These are phyloP conservation scores for Tortrix viridana DNA, from an alignment of 2,888 invertebrate species.

Conservation along the genomic window DNA sequence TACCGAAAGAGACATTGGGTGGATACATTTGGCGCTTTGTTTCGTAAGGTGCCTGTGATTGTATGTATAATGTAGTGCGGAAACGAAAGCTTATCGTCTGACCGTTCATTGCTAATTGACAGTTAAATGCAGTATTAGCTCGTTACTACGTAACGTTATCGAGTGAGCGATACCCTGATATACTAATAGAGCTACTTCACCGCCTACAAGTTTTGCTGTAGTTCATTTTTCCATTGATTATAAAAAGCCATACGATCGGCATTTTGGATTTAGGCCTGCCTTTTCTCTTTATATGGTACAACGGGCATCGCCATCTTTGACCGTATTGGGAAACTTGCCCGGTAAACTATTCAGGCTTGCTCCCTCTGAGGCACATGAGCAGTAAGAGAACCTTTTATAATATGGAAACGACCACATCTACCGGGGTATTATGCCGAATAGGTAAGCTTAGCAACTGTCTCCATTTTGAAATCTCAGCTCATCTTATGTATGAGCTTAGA, in stretches of 20 bases:
- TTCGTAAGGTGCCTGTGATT: constrained; percentile 24
- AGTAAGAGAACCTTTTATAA: constrained; percentile 49
- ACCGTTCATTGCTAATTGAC: constrained; percentile 67
- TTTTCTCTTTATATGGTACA: constrained; percentile 58
- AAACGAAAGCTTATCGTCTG: constrained; percentile 44
- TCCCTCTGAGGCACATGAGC: constrained; percentile 26
- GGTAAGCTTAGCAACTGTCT: no score
- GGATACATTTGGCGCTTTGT: constrained; percentile 24
- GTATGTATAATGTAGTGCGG: constrained; percentile 15
- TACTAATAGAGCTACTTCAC: constrained; percentile 51
- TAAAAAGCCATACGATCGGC: constrained; percentile 48
- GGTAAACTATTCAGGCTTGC: constrained; percentile 39
- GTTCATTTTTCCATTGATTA: constrained; percentile 26
- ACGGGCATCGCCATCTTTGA: constrained; percentile 56
- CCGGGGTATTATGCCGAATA: constrained; percentile 38
- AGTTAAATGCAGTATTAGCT: constrained; percentile 69
- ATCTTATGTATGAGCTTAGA: no score
- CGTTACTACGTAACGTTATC: constrained; percentile 56
- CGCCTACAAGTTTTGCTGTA: constrained; percentile 20
- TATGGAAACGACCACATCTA: constrained; percentile 55
- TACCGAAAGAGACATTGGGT: constrained; percentile 19
- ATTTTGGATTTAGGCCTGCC: constrained; percentile 37
- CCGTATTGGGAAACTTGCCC: constrained; percentile 66
- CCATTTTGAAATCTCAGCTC: no score
- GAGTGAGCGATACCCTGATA: constrained; percentile 56